Base-by-base conservation (phyloP, 2,797 vertebrate genomes). In the Podarcis siculus region DNA sequence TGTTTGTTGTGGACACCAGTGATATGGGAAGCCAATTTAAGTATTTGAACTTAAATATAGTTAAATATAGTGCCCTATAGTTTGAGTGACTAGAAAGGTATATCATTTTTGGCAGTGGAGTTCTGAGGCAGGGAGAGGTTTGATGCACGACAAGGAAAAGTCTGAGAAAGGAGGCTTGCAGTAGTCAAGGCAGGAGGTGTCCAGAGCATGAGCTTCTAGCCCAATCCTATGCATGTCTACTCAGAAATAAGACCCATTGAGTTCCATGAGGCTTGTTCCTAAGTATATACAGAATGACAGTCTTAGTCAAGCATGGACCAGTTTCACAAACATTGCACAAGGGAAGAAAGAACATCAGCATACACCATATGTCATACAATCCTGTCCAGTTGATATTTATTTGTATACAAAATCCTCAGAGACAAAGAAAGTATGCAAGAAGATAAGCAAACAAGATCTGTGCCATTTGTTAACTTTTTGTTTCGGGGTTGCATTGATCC, bases 401-500 rank as follows among this genome's bases (percentile, higher is more conserved):
- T 30, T 64, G 12, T 55, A 9, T 19, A 42, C 79, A 7, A 5
- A 19, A n/a, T 71, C 21, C 83, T 49, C 42, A 91, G 83, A 66
- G 80, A 86, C 77, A 69, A 6, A 19, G 27, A 55, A 79, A 13
- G 23, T 86, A 45, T 39, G 75, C 19, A 75, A 85, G 79, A 49
- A 45, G 10, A 71, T 10, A 72, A 88, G 92, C 49, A 87, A 77
- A n/a, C 39, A 73, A 9, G 0, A 1, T 71, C 58, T 15, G 49
- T 13, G 75, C 23, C 1, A 3, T 32, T 82, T 84, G 77, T 67
- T 61, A 61, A 1, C n/a, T 45, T 25, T 82, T 83, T 9, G 73
- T 80, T 37, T 77, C 79, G 82, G 71, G 82, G 5, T 39, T 66
- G 25, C 78, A 89, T 88, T 32, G 58, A 5, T 80, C 85, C 80